Conservation (phyloP, 1,140 invertebrate genomes). For the Zelostemma sp. region DNA sequence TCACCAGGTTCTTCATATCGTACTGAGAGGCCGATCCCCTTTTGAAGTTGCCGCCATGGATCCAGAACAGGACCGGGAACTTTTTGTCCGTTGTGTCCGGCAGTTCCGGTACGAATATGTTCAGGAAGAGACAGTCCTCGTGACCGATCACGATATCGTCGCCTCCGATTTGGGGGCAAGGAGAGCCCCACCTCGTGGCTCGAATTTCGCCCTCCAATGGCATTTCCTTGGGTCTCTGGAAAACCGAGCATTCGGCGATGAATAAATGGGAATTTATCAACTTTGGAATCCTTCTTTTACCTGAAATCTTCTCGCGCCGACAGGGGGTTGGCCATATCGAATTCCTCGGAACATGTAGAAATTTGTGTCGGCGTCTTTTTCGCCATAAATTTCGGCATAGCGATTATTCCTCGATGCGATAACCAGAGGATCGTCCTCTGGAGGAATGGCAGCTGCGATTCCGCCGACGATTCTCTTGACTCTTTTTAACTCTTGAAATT, state of each 20-base stretch:
- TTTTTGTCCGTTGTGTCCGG: constrained; percentile 69
- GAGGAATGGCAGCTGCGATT: constrained; percentile 69
- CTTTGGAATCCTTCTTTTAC: constrained; percentile 59
- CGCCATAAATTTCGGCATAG: constrained; percentile 70
- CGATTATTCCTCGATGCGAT: constrained; percentile 71
- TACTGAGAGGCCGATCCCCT: constrained; percentile 77
- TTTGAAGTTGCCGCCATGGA: constrained; percentile 76
- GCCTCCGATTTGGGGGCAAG: constrained; percentile 72
- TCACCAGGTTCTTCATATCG: constrained; percentile 72
- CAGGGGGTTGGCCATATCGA: constrained; percentile 79
- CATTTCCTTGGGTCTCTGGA: constrained; percentile 68
- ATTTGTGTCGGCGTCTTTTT: constrained; percentile 63
- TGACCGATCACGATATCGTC: constrained; percentile 67
- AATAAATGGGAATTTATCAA: not conserved
- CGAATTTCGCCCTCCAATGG: constrained; percentile 71
- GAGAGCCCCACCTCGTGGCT: constrained; percentile 69
- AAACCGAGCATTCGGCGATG: not conserved
- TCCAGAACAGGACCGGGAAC: constrained; percentile 75
- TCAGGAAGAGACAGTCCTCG: constrained; percentile 86
- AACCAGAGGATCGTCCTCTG: constrained; percentile 74
- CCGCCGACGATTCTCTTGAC: constrained; percentile 75
- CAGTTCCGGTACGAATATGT: constrained; percentile 81
- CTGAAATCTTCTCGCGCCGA: constrained; percentile 76
- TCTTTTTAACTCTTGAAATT: constrained; percentile 20
- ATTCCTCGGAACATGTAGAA: constrained; percentile 78